Conservation (phyloP, 2,113 vertebrate species). For the Furnarius figulus region DNA sequence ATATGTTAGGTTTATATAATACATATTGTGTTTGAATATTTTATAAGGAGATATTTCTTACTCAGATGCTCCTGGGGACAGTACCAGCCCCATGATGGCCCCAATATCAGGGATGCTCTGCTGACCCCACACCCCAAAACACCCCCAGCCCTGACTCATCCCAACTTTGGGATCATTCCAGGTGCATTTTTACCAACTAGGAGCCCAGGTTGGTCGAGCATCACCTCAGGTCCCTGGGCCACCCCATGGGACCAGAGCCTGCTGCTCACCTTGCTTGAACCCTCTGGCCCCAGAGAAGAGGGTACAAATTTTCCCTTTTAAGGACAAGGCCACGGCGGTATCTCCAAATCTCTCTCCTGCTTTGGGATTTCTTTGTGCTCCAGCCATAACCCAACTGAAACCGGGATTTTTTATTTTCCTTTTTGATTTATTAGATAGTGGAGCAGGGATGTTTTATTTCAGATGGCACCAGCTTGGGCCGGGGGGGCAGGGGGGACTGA, state of each 20-base stretch:
- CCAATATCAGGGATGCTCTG: background rate
- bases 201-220: background rate
- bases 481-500: background rate
- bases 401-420: conserved; percentile 12
- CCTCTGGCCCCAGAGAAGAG: background rate
- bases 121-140: fast-evolving
- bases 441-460: conserved; percentile 39
- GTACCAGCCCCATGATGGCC: background rate
- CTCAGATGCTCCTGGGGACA: fast-evolving
- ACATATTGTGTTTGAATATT: background rate
- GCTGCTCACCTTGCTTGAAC: conserved; percentile 55
- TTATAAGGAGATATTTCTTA: background rate
- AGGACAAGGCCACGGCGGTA: conserved; percentile 35
- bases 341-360: conserved; percentile 54
- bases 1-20: background rate
- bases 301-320: conserved; percentile 68
- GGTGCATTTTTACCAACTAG: background rate
- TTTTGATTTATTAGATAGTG: conserved; percentile 56
- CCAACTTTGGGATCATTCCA: background rate
- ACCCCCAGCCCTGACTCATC: background rate
- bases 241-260: background rate
- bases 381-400: conserved; percentile 38
- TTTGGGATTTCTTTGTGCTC: conserved; percentile 29
- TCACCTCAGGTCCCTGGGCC: background rate
- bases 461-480: background rate